Base-by-base conservation (phyloP, 2,797 vertebrate species). In the Poeciliopsis paucimaculata region DNA sequence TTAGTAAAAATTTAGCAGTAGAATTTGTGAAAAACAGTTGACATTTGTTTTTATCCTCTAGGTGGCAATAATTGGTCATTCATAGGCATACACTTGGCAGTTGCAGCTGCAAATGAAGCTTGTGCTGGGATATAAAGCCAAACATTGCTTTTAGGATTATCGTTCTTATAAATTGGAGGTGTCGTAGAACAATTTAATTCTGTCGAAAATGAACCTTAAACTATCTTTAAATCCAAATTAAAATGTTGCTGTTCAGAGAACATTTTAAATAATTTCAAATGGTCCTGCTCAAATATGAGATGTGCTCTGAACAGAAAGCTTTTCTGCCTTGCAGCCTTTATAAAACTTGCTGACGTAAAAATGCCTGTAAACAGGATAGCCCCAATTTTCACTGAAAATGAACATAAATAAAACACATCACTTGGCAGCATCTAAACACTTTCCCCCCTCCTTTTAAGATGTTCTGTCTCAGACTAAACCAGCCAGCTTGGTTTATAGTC, bases 1-100 rank as follows among this genome's bases (percentile, higher is more conserved):
- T 12, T 41, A 12, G 3, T 23, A 11, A 36, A 68, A 23, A 39
- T 12, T 9, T 20, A 9, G 62, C 18, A 23, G 31, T 36, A 68
- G 23, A 39, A 41, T 39, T 39, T 5, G 64, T 26, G 18, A 23
- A 39, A 39, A 41, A 39, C 20, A 68, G 10, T 26, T 68, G 9
- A 39, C 3, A 11, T 68, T 10, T 26, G 36, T 68, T 41, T 7
- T 13, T 1, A 9, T n/a, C 82, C 90, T 83, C 85, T 84, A 84
- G 83, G 39, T 84, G 86, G 85, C 85, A 64, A 41, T 76, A 68
- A 34, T 72, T 34, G 15, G 2, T 36, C 41, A 68, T 13, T 26
- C 2, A 73, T 15, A 60, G 13, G 0, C 0, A 3, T 23, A 66
- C 31, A 23, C n/a, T 66, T 23, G 8, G 16, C 2, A 18, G 20